Conservation (phyloP, 2,113 vertebrate genomes). For the Peromyscus leucopus region DNA sequence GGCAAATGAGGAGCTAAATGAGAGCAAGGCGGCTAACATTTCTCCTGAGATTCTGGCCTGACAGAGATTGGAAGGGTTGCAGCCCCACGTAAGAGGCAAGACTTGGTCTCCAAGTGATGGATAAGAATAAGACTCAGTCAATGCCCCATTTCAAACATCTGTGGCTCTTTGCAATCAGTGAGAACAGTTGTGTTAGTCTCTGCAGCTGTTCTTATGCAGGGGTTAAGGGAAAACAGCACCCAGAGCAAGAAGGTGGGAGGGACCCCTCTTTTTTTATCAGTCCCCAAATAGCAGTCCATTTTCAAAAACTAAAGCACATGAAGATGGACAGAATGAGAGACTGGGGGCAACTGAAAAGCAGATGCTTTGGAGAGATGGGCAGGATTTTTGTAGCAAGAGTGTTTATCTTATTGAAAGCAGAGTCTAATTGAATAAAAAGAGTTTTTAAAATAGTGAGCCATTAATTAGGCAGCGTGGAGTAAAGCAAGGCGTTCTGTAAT, state of each 20-base stretch:
- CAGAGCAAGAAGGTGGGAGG: not conserved
- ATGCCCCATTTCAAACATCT: slow-evolving; percentile 47
- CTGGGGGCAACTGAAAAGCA: slow-evolving; percentile 48
- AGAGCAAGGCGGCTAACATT: not conserved
- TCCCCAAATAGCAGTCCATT: slow-evolving; percentile 11
- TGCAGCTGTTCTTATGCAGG: not conserved
- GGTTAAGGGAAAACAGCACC: not conserved
- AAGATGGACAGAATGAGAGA: not conserved
- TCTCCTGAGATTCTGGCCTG: slow-evolving; percentile 44
- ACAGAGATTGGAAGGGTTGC: not conserved
- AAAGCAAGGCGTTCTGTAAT: slow-evolving; percentile 74
- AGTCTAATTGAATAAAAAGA: slow-evolving; percentile 84
- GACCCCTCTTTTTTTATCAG: not conserved
- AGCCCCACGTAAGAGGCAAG: not conserved
- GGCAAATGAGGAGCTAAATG: slow-evolving; percentile 14
- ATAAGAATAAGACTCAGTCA: not conserved
- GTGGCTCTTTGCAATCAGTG: slow-evolving; percentile 51
- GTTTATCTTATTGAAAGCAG: slow-evolving; percentile 79
- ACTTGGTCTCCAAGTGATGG: not conserved
- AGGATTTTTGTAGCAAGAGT: slow-evolving; percentile 68
- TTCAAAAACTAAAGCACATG: not conserved
- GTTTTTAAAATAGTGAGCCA: slow-evolving; percentile 76
- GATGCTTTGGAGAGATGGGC: slow-evolving; percentile 53
- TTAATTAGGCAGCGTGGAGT: slow-evolving; percentile 83
- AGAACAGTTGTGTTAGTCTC: not conserved